Conservation (phyloP, 2,797 vertebrate species). For the Amphiprion clarkii region DNA sequence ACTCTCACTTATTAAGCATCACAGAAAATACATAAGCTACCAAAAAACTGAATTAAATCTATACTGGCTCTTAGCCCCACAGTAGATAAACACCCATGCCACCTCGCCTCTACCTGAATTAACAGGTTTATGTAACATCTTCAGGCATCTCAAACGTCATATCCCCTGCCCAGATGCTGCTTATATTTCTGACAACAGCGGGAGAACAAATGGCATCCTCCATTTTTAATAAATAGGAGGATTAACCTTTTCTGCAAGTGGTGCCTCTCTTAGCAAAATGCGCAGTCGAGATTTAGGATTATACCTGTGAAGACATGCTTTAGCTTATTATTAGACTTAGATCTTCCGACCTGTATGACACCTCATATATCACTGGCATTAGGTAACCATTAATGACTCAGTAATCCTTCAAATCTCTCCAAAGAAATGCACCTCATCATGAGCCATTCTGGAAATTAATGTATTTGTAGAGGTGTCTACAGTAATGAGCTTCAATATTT, state of each 20-base stretch:
- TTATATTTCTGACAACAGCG: conserved; percentile 48
- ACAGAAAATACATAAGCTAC: conserved; percentile 8
- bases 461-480: conserved; percentile 54
- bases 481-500: conserved; percentile 63
- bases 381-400: conserved; percentile 68
- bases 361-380: conserved; percentile 61
- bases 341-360: conserved; percentile 63
- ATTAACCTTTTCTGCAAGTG: conserved; percentile 69
- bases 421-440: conserved; percentile 60
- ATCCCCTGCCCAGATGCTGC: conserved; percentile 36
- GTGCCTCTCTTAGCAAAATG: conserved; percentile 48
- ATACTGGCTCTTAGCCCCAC: background rate
- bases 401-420: conserved; percentile 70
- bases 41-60: conserved; percentile 1
- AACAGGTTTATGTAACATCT: conserved; percentile 10
- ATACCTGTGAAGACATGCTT: conserved; percentile 62
- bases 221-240: conserved; percentile 67
- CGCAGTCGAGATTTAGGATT: conserved; percentile 63
- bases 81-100: conserved; percentile 11
- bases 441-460: conserved; percentile 60
- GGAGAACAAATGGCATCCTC: conserved; percentile 61
- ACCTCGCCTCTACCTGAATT: conserved; percentile 11
- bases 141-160: conserved; percentile 16
- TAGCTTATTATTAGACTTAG: conserved; percentile 68
- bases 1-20: background rate